Evolutionary conservation across 2,797 vertebrate genomes (phyloP), one percentile per base, ranked within the genome.

Genomic region (Falco rusticolus): DNA sequence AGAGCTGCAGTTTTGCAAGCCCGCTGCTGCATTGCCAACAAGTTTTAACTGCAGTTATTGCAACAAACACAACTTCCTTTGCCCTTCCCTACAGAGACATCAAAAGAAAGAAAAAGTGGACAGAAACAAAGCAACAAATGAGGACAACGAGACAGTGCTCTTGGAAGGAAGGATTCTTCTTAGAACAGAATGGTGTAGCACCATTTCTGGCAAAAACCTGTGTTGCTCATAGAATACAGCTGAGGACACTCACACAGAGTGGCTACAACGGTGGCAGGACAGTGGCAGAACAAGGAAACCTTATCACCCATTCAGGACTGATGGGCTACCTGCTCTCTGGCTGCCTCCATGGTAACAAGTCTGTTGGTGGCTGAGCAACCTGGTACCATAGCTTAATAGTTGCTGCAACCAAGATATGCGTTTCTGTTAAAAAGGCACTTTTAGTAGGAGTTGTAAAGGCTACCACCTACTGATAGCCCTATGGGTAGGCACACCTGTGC

Each of bases 371-470:
- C 57, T 2, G 0, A 78, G 61, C 57, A 84, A 7, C 34, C 50
- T 25, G 54, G 26, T 15, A 66, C 41, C 77, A 68, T 0, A 31
- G 54, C 50, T 90, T 53, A 26, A 76, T 0, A 68, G 60, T 28
- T 81, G 61, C 2, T 37, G 53, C 0, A 1, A 65, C 0, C 33
- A 51, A 87, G 16, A 72, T 7, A 48, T 0, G 2, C 7, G 13
- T 16, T 89, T 33, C 51, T 75, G 41, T 60, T 75, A 48, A 56
- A 92, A 87, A 63, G 17, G 12, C 33, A 59, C 43, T 83, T 72
- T 15, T 21, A 63, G 11, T 10, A 43, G 16, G 16, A 80, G 28
- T 6, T 60, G 25, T 34, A 77, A 70, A 76, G 31, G 25, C 22
- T 76, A 34, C 24, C 29, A 20, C 13, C 39, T 34, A 65, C 28